Base-by-base conservation (phyloP, 2,888 invertebrate genomes). In the Dynastes hyllus region DNA sequence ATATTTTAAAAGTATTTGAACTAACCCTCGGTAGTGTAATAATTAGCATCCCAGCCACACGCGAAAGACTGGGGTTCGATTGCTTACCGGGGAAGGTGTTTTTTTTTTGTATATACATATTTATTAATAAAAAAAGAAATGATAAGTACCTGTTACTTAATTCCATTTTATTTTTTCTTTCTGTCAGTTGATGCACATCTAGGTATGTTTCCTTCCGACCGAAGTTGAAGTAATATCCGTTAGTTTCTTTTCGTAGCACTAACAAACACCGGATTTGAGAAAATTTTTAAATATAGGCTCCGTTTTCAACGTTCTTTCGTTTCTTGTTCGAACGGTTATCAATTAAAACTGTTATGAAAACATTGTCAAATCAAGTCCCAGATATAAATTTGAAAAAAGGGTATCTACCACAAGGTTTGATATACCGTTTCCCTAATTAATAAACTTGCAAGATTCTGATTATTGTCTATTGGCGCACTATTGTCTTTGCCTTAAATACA, bases 1-100 rank as follows among this genome's bases (percentile, higher is more conserved):
- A 37, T 37, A 37, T 37, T 37, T 37, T 5, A 5, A 37, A 37
- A 37, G 5, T 37, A 2, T 5, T 5, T 37, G 5, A 5, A 37
- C 5, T 5, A 37, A 37, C 5, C 32, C 32, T 37, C 32, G 32
- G 32, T 37, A 37, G 32, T 37, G 5, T 37, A 37, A 5, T 37
- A 5, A 5, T 37, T 5, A 37, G 32, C 5, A 37, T 37, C 32
- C 32, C 32, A 4, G 32, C 32, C 32, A 5, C 32, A 37, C 32
- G 32, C 32, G 81, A 80, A 80, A 82, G 80, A 80, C 81, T 80
- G 80, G 81, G 82, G 81, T 82, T 82, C 83, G 83, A 82, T 83
- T 83, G 82, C 82, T 80, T 81, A 82, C 80, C 81, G 81, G 83
- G 81, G 82, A 82, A 81, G 75, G 29, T 53, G 45, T 76, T 53